phyloP scores from a whole-genome alignment of 1,140 invertebrate genomes.

The Temnothorax curvispinosus region DNA sequence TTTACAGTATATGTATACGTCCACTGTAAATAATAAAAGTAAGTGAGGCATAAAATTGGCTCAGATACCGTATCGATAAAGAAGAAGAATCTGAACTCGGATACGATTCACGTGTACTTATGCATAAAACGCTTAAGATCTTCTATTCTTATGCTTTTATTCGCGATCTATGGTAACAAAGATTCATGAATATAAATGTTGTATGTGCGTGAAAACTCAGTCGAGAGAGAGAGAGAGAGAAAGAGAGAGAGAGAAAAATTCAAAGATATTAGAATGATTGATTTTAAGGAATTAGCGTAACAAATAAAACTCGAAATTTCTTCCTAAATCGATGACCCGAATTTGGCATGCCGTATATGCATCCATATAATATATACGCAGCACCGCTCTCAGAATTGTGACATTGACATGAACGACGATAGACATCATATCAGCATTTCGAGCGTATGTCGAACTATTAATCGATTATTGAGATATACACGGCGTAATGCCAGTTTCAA shows the following conservation, averaged over 20 bases:
- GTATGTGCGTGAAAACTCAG: background rate
- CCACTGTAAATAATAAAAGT: conserved; percentile 14
- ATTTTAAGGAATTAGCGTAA: background rate
- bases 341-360: background rate
- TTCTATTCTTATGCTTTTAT: background rate
- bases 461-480: conserved; percentile 7
- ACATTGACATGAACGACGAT: conserved; percentile 4
- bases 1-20: background rate
- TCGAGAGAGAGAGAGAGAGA: too few relatives aligned
- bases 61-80: conserved; percentile 1
- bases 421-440: background rate
- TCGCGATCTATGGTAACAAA: background rate
- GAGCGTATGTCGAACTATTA: conserved; percentile 25
- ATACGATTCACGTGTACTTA: background rate
- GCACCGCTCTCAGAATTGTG: background rate
- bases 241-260: background rate
- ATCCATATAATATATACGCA: background rate
- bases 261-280: background rate
- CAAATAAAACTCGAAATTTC: background rate
- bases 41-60: conserved; percentile 25
- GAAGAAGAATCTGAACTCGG: background rate
- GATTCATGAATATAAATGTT: conserved; percentile 15
- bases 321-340: background rate
- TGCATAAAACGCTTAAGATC: conserved; percentile 7
- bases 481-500: background rate